phyloP scores from a whole-genome alignment of 1,140 invertebrate genomes.

The Apis florea region DNA sequence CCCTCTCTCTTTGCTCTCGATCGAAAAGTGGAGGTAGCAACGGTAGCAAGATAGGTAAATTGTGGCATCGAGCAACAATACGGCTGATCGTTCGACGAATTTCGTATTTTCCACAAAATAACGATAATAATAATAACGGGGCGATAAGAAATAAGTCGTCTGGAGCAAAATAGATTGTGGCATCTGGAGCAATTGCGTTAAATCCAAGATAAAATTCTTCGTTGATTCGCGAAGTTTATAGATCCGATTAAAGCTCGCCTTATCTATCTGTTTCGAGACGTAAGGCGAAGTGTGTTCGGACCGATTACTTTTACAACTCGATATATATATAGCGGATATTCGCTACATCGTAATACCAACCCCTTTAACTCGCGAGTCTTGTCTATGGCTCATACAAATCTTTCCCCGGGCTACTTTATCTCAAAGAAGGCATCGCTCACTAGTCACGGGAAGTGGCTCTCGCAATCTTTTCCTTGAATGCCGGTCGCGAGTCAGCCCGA shows the following conservation, averaged over 20 bases:
- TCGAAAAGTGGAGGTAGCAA: too few relatives aligned
- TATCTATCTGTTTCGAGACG: too few relatives aligned
- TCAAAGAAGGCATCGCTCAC: slow-evolving; percentile 78
- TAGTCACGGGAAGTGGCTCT: slow-evolving; percentile 78
- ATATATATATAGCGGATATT: background rate
- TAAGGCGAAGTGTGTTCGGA: background rate
- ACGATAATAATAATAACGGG: background rate
- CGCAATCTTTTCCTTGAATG: slow-evolving; percentile 78
- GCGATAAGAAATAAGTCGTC: background rate
- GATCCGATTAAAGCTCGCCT: too few relatives aligned
- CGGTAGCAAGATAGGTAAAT: too few relatives aligned
- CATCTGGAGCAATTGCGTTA: too few relatives aligned
- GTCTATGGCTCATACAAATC: slow-evolving; percentile 37
- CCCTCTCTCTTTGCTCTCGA: too few relatives aligned
- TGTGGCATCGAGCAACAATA: too few relatives aligned
- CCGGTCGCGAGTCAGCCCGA: slow-evolving; percentile 64
- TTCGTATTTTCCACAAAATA: too few relatives aligned
- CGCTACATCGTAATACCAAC: slow-evolving; percentile 9
- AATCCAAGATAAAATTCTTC: too few relatives aligned
- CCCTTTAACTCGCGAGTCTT: slow-evolving; percentile 39
- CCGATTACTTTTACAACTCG: background rate
- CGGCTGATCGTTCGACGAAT: too few relatives aligned
- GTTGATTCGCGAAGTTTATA: too few relatives aligned
- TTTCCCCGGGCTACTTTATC: slow-evolving; percentile 65
- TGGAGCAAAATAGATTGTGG: too few relatives aligned